Percentiles rank a stretch among this genome's conserved stretches.
Evolutionary conservation across 2,113 vertebrate genomes (phyloP).

Genomic region (Gopherus evgoodei): DNA sequence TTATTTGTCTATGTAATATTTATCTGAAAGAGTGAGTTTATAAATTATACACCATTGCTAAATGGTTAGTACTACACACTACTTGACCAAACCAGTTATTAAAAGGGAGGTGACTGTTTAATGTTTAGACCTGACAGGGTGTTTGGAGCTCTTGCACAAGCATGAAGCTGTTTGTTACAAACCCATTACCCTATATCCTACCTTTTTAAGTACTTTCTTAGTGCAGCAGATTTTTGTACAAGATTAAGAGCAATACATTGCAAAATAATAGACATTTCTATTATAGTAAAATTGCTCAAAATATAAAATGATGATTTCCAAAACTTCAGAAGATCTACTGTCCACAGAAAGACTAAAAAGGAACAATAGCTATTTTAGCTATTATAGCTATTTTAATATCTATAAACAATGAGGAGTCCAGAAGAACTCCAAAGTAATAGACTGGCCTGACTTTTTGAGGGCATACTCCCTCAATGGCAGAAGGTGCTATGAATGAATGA

Average conservation of each 20-base stretch:
- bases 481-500: rapidly evolving
- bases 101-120: neutral
- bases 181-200: neutral
- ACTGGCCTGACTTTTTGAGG: neutral
- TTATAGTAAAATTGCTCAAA: neutral
- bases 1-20: slow-evolving; percentile 23
- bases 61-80: neutral
- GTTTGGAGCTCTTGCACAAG: neutral
- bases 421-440: neutral
- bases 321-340: neutral
- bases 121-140: neutral
- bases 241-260: neutral
- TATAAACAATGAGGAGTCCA: neutral
- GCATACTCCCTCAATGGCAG: neutral
- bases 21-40: neutral
- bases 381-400: neutral
- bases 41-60: neutral
- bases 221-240: neutral
- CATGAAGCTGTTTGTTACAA: neutral
- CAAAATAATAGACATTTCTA: neutral
- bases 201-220: neutral
- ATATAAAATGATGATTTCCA: neutral
- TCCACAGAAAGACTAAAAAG: neutral
- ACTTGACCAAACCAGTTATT: slow-evolving; percentile 5
- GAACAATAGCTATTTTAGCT: neutral